Evolutionary conservation across 2,888 invertebrate genomes (phyloP), one percentile per base, ranked within the genome.

Genomic region (Watsonalla binaria): DNA sequence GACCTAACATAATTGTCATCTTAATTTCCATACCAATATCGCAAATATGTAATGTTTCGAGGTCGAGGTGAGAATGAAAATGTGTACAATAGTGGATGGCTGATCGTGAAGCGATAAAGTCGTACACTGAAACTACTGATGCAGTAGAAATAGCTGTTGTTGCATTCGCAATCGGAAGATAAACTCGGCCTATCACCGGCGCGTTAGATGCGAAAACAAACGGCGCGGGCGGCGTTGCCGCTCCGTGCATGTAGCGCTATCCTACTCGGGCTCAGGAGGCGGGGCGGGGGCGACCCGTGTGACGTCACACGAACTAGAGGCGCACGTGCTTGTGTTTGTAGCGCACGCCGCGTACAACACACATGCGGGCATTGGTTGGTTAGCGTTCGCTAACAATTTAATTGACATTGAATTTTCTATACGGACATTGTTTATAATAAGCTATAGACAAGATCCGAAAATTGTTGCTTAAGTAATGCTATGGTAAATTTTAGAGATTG

Each of bases 311-410:
- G 68, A 76, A 81, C 71, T 67, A 69, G 79, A 74, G 63, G 73
- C 85, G 86, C 88, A 88, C 90, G 90, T 89, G 90, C 86, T 84
- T 84, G 88, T 89, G 88, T 87, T 86, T 87, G 88, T 86, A 81
- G 81, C 83, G 82, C 79, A 79, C 73, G 74, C 77, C 79, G 76
- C 68, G 63, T 64, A 77, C 74, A 65, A 82, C 82, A 84, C 86
- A 85, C 86, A 85, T 80, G 81, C 79, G 80, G 76, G 76, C 70
- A 63, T 54, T 59, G 60, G 59, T 54, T 59, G 60, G 59, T 70
- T 70, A 72, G 72, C 68, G 65, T 61, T 70, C 68, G 72, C 72
- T 73, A 66, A 74, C 71, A 65, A 74, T 73, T 70, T 75, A 74
- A 74, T 75, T 80, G 80, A 76, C 79, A 78, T 78, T 78, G 76